Conservation (phyloP, 1,140 invertebrate genomes). For the Contarinia nasturtii region DNA sequence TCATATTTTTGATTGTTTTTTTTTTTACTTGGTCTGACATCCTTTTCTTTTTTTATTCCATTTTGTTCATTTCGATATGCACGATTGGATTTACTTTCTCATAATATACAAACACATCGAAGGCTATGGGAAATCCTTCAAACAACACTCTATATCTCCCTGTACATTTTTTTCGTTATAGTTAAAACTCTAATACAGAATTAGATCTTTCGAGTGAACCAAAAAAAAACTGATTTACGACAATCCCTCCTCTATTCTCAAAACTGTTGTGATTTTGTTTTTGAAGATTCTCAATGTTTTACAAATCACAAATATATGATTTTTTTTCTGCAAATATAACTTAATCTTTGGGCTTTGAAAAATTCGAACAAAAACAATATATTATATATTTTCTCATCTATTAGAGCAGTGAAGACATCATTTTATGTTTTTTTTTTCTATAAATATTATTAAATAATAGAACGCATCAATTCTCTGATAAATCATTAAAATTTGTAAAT, state of each 20-base stretch:
- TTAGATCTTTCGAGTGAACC: too few species aligned
- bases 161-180: constrained; percentile 9
- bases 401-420: constrained; percentile 2
- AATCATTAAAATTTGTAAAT: too few species aligned
- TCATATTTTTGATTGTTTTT: too few species aligned
- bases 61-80: too few species aligned
- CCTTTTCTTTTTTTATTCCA: too few species aligned
- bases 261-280: constrained; percentile 3
- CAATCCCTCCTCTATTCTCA: not conserved
- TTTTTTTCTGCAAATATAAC: not conserved
- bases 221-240: too few species aligned
- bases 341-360: not conserved
- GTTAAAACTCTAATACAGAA: too few species aligned
- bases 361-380: too few species aligned
- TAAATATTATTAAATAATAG: too few species aligned
- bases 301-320: constrained; percentile 8
- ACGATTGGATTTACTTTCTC: too few species aligned
- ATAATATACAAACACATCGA: not conserved
- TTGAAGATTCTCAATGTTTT: constrained; percentile 6
- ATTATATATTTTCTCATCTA: not conserved
- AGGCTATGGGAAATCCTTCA: constrained; percentile 6
- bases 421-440: constrained; percentile 7
- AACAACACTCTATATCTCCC: constrained; percentile 2
- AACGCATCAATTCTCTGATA: too few species aligned
- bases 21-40: too few species aligned